Evolutionary conservation across 1,140 invertebrate genomes (phyloP), one percentile per base, ranked within the genome.

Genomic region (Musca domestica): DNA sequence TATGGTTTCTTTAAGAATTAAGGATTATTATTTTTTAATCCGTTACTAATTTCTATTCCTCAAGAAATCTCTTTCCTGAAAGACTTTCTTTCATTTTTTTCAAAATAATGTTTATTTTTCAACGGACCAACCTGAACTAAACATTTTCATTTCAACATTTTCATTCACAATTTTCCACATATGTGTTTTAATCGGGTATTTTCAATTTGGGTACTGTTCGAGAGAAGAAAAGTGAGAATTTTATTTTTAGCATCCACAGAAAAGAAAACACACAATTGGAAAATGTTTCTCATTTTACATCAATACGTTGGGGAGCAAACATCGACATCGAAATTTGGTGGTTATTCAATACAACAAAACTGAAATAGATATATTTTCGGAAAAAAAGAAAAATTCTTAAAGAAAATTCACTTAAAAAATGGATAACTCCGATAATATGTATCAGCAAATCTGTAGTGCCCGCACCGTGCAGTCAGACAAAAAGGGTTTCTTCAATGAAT

Each of bases 401-500:
- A 49, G 9, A 1, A 7, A 61, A n/a, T n/a, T n/a, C n/a, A n/a
- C n/a, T 27, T 58, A 20, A 14, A 64, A 46, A 3, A 77, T 80
- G 77, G 77, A 80, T 54, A 52, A 52, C 9, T 71, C 71, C 46
- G 77, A 80, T 51, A 66, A 67, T 17, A 71, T 67, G 23, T 85
- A 85, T 69, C 75, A 82, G 19, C 74, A 74, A 27, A 76, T 86
- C 47, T 88, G 87, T 71, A 87, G 86, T 61, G 80, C 83, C 71
- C 85, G 84, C 65, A 88, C 87, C 0, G 75, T 88, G 17, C 86
- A 87, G 70, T 86, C 87, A 7, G 83, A 87, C 27, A 81, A 81
- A 68, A 83, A 85, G 68, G 87, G 87, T 9, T 88, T 88, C 74
- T 88, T 88, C 69, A 76, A 83, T 46, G 83, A 86, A 56, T 88